Conservation (phyloP, 2,888 invertebrate genomes). For the Caenorhabditis becei region DNA sequence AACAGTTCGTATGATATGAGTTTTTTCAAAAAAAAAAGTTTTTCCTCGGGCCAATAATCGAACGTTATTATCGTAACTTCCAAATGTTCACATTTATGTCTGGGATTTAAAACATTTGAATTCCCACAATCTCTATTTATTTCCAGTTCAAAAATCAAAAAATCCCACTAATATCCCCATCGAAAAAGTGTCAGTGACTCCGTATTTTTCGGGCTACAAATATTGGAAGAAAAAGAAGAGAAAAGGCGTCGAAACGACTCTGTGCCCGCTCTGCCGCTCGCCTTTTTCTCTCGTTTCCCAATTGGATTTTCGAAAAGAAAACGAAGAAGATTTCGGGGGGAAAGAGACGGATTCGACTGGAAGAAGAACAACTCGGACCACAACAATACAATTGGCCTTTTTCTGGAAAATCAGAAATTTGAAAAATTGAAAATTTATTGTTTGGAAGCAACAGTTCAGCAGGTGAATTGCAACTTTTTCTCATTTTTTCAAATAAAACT, state of each 20-base stretch:
- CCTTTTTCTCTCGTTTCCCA: neutral
- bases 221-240: constrained; percentile 13
- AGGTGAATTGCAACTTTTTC: too few species aligned
- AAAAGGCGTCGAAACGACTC: constrained; percentile 10
- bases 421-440: neutral
- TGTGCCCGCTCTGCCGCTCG: neutral
- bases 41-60: too few species aligned
- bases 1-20: too few species aligned
- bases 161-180: neutral
- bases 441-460: too few species aligned
- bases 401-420: neutral
- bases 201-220: constrained; percentile 2
- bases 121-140: too few species aligned
- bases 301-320: constrained; percentile 13
- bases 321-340: constrained; percentile 9
- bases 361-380: neutral
- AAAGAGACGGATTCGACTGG: neutral
- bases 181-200: neutral
- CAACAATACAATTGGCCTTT: constrained; percentile 4
- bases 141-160: neutral
- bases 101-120: too few species aligned
- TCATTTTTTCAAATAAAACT: too few species aligned
- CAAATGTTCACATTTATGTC: too few species aligned
- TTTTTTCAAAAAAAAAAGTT: too few species aligned
- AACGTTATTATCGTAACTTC: too few species aligned